Conservation (phyloP, 2,888 invertebrate species). For the Drosophila ustulata region DNA sequence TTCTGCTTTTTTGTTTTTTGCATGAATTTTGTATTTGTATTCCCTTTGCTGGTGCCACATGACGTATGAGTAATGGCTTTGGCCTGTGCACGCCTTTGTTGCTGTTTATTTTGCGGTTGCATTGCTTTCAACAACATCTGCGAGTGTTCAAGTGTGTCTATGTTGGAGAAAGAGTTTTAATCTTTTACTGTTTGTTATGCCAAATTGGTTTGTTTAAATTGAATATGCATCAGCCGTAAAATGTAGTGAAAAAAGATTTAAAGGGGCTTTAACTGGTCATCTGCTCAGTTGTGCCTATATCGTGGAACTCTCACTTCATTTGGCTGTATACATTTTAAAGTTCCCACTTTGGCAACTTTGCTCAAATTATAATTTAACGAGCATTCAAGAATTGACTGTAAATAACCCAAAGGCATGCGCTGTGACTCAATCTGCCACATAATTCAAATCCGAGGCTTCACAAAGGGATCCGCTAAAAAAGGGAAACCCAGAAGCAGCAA, state of each 20-base stretch:
- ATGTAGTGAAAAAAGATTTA: neutral
- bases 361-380: conserved; percentile 27
- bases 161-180: conserved; percentile 11
- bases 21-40: conserved; percentile 64
- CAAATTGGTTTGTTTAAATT: conserved; percentile 79
- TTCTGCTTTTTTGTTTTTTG: conserved; percentile 43
- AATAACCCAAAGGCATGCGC: conserved; percentile 72
- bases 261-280: neutral
- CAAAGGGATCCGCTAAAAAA: conserved; percentile 23
- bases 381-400: conserved; percentile 34
- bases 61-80: conserved; percentile 81
- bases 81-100: conserved; percentile 56
- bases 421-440: conserved; percentile 73
- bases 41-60: conserved; percentile 77
- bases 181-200: conserved; percentile 43
- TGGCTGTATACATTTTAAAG: neutral
- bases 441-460: conserved; percentile 63
- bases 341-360: neutral
- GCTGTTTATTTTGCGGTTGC: conserved; percentile 75
- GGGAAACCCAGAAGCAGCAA: conserved; percentile 24
- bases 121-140: conserved; percentile 54
- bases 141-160: conserved; percentile 28
- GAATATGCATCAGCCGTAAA: conserved; percentile 49
- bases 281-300: conserved; percentile 8
- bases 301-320: conserved; percentile 2